Evolutionary conservation across 2,113 vertebrate genomes (phyloP).

Genomic region (Malurus alboscapulatus): DNA sequence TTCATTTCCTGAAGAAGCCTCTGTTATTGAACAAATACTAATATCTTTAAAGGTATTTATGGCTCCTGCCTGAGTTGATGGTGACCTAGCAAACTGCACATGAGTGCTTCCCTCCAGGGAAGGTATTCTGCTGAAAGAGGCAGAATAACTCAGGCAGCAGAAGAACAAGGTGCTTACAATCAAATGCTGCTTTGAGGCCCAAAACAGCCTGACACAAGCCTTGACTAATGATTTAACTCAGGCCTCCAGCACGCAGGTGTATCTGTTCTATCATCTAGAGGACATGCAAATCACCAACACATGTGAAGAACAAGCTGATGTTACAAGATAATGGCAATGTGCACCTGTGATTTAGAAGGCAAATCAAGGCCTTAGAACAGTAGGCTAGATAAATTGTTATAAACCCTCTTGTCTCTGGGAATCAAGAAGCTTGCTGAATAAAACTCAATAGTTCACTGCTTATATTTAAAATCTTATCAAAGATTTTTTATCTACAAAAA

Average conservation of each 20-base stretch:
- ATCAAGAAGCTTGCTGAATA: not conserved
- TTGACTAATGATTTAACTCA: slow-evolving; percentile 42
- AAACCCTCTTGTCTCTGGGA: not conserved
- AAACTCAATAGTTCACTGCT: not conserved
- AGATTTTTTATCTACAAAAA: not conserved
- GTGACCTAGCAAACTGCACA: not conserved
- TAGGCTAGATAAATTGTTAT: not conserved
- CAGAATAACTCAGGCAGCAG: not conserved
- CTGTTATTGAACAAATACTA: not conserved
- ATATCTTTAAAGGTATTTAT: not conserved
- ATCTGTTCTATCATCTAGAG: slow-evolving; percentile 51
- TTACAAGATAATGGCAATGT: slow-evolving; percentile 31
- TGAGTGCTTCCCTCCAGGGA: not conserved
- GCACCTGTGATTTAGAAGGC: slow-evolving; percentile 46
- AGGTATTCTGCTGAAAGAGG: not conserved
- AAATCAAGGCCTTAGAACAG: slow-evolving; percentile 7
- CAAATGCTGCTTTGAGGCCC: not conserved
- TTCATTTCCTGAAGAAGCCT: not conserved
- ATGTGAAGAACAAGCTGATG: slow-evolving; percentile 47
- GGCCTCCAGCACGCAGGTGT: slow-evolving; percentile 34
- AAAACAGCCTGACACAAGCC: not conserved
- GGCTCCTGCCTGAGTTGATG: not conserved
- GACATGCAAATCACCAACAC: slow-evolving; percentile 32
- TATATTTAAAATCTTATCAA: not conserved
- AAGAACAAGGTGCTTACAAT: not conserved